A percentile compares a stretch with the other conserved stretches of the same genome.
phyloP scores from a whole-genome alignment of 2,888 invertebrate species.

The Melieria omissa region DNA sequence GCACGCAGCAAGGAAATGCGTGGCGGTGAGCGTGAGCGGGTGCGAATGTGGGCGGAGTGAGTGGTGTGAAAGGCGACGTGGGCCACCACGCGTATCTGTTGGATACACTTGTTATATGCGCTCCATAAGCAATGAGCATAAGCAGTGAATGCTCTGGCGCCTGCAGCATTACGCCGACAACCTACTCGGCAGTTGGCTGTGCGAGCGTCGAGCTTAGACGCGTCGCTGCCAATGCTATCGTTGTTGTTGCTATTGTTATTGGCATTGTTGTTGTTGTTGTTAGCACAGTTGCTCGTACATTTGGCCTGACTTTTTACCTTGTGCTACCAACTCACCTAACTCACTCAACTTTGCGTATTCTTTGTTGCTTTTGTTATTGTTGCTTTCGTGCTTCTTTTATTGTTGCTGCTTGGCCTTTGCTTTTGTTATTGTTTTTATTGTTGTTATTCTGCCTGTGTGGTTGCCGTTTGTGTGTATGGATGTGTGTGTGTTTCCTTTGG shows the following conservation, averaged over 20 bases:
- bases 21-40: too few species aligned
- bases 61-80: too few species aligned
- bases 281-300: not conserved
- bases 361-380: constrained; percentile 15
- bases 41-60: too few species aligned
- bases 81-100: too few species aligned
- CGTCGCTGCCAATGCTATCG: not conserved
- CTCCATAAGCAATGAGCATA: too few species aligned
- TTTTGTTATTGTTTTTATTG: constrained; percentile 31
- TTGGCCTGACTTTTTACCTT: not conserved
- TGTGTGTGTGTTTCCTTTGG: constrained; percentile 12
- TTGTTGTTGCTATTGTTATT: not conserved
- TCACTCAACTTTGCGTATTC: constrained; percentile 2
- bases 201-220: too few species aligned
- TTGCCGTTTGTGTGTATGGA: not conserved
- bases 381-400: constrained; percentile 20
- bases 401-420: constrained; percentile 17
- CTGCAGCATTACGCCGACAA: too few species aligned
- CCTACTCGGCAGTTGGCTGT: too few species aligned
- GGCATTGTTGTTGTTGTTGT: not conserved
- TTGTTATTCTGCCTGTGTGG: constrained; percentile 2
- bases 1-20: too few species aligned
- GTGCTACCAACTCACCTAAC: not conserved
- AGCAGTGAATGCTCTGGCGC: too few species aligned
- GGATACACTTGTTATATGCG: too few species aligned